Base-by-base conservation (phyloP, 2,888 invertebrate genomes). In the Aphidoletes aphidimyza region DNA sequence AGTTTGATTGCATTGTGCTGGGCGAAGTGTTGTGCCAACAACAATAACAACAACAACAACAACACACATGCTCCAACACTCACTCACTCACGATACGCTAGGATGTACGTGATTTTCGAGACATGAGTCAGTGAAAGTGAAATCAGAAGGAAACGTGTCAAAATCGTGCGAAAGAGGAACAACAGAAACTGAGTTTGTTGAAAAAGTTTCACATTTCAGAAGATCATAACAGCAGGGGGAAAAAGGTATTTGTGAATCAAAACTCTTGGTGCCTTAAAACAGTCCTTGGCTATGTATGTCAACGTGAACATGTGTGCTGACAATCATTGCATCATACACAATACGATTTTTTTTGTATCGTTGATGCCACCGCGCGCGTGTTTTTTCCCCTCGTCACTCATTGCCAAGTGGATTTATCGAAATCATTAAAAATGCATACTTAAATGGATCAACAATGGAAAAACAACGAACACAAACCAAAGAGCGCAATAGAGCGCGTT, bases 301-400 rank as follows among this genome's bases (percentile, higher is more conserved):
- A 54, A 54, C 22, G 54, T 54, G n/a, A 69, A 69, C 69, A 69
- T 69, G 34, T 69, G 26, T 69, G 69, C 30, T 54, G 54, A 54
- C 54, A 54, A 54, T 54, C 54, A 54, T 54, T 54, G 54, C 54
- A 54, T 54, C 54, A 54, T 54, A 54, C n/a, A n/a, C 54, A 54
- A 22, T 54, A 54, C 22, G 22, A 22, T 54, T 54, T n/a, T n/a
- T n/a, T 54, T 54, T 54, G 47, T 47, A 17, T 47, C 47, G 47
- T 11, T 47, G 2, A n/a, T 22, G n/a, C 2, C 9, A n/a, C 54
- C 54, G 5, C 9, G n/a, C 22, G n/a, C 8, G 42, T 42, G 6
- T 42, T 42, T 42, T 42, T 42, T 42, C 8, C 47, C 11, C 17
- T 47, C n/a, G n/a, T n/a, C n/a, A n/a, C 17, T 47, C 47, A 14